Percentiles rank a stretch among this genome's conserved stretches.
These are phyloP conservation scores for Ochlodes sylvanus DNA, from an alignment of 2,888 invertebrate species.

Conservation along the genomic window DNA sequence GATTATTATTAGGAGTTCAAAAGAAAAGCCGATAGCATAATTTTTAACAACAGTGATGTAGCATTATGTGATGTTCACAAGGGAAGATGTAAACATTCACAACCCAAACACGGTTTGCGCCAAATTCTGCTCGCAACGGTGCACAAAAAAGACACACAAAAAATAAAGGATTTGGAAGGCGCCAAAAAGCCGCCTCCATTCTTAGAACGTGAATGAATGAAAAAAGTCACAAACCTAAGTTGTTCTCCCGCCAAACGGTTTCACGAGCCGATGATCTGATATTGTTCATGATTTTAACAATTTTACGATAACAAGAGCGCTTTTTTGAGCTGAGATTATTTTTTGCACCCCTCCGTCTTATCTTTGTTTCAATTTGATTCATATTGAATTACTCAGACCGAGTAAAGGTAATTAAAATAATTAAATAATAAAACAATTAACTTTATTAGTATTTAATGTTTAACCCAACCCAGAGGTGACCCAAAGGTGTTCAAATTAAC, in stretches of 20 bases:
- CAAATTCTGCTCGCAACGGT: slow-evolving; percentile 51
- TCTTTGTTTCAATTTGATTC: slow-evolving; percentile 44
- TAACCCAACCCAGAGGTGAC: no score
- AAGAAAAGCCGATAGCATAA: slow-evolving; percentile 12
- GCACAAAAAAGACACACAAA: slow-evolving; percentile 53
- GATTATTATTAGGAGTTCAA: slow-evolving; percentile 18
- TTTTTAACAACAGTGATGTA: slow-evolving; percentile 21
- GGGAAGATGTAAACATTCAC: slow-evolving; percentile 36
- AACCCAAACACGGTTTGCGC: slow-evolving; percentile 50
- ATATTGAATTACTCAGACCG: slow-evolving; percentile 36
- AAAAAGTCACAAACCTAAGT: slow-evolving; percentile 73
- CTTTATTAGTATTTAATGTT: no score
- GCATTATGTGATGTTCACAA: slow-evolving; percentile 22
- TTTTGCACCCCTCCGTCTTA: slow-evolving; percentile 52
- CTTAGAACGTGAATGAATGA: slow-evolving; percentile 76
- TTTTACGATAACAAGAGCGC: slow-evolving; percentile 63
- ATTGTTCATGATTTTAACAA: slow-evolving; percentile 68
- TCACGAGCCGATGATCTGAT: slow-evolving; percentile 77
- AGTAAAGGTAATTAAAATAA: neutral
- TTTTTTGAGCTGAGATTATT: slow-evolving; percentile 44
- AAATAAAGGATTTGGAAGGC: slow-evolving; percentile 65
- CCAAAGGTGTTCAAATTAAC: no score
- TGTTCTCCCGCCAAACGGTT: slow-evolving; percentile 72
- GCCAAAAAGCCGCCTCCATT: slow-evolving; percentile 78
- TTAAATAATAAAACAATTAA: no score